These are phyloP conservation scores for Trogon surrucura DNA, from an alignment of 2,113 vertebrate genomes.

Conservation along the genomic window DNA sequence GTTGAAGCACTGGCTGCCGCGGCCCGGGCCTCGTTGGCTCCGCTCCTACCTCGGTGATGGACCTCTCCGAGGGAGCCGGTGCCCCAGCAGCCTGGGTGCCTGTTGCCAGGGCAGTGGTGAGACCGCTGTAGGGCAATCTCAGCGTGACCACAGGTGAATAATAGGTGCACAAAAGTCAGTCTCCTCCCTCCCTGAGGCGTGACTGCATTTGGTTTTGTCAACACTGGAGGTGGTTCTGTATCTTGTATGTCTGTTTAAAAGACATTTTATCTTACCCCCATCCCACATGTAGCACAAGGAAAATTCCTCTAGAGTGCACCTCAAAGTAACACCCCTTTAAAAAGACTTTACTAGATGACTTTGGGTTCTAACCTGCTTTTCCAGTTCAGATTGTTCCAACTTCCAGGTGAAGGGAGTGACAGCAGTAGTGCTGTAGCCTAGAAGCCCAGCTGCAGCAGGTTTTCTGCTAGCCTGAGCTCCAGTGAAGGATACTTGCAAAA, in stretches of 20 bases:
- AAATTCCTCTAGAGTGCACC: not conserved
- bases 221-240: rapidly evolving
- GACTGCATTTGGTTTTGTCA: not conserved
- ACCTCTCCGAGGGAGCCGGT: too few species aligned
- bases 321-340: rapidly evolving
- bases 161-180: not conserved
- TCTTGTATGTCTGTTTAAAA: not conserved
- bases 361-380: not conserved
- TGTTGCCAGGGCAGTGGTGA: not conserved
- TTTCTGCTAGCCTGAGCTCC: not conserved
- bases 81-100: not conserved
- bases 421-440: rapidly evolving
- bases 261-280: not conserved
- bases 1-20: too few species aligned
- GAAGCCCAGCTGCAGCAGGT: not conserved
- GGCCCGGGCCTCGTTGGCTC: too few species aligned
- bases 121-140: not conserved
- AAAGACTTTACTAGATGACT: not conserved
- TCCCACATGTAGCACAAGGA: not conserved
- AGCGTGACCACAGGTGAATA: not conserved
- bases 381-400: not conserved
- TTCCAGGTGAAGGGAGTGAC: not conserved
- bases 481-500: not conserved
- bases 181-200: conserved; percentile 16
- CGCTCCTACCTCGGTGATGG: not conserved